Percentiles rank a stretch among this genome's conserved stretches.
Evolutionary conservation across 2,888 invertebrate species (phyloP).

Genomic region (Gerris lacustris): DNA sequence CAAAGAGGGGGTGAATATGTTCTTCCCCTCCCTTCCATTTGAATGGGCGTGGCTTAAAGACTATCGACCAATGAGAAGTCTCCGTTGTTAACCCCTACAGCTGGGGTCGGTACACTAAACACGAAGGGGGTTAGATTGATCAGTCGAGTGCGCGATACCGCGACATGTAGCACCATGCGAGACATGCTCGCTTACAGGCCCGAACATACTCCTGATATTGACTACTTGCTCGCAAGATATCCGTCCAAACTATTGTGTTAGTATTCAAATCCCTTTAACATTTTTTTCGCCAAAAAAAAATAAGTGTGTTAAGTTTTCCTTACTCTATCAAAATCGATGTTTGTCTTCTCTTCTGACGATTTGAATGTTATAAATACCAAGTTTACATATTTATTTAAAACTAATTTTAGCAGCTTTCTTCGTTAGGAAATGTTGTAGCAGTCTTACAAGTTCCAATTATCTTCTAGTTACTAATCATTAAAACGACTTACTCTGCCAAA

Average conservation of each 20-base stretch:
- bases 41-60: neutral
- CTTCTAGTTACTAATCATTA: too few species aligned
- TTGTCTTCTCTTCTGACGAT: too few species aligned
- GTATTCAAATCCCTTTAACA: constrained; percentile 10
- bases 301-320: too few species aligned
- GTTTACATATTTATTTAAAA: too few species aligned
- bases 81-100: neutral
- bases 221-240: constrained; percentile 25
- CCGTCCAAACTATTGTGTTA: constrained; percentile 26
- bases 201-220: constrained; percentile 24
- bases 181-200: constrained; percentile 26
- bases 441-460: too few species aligned
- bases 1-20: neutral
- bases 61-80: neutral
- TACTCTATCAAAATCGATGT: too few species aligned
- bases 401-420: too few species aligned
- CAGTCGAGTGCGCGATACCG: constrained; percentile 9
- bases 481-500: too few species aligned
- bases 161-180: constrained; percentile 21
- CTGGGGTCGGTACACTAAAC: neutral
- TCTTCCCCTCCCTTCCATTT: neutral
- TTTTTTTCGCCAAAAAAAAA: neutral
- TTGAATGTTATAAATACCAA: too few species aligned
- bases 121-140: neutral
- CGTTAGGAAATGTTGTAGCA: too few species aligned